phyloP scores from a whole-genome alignment of 1,140 invertebrate genomes.

The Arion vulgaris region DNA sequence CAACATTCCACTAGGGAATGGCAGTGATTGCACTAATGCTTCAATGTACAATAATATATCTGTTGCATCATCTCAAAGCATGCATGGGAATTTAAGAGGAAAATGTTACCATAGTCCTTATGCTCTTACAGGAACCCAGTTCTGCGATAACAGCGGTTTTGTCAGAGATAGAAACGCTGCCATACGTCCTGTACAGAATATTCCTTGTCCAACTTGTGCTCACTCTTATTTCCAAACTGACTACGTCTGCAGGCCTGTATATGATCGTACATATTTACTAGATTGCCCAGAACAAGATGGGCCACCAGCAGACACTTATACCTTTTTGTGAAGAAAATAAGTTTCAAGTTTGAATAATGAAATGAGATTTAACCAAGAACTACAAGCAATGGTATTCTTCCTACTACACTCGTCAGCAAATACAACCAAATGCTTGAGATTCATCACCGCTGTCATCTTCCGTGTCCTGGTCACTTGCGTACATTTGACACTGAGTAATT shows the following conservation, averaged over 20 bases:
- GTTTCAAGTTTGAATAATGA: background rate
- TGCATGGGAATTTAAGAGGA: background rate
- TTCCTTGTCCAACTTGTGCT: background rate
- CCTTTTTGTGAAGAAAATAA: slow-evolving; percentile 14
- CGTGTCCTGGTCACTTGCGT: too few species aligned
- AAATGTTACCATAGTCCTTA: background rate
- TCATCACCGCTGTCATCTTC: too few species aligned
- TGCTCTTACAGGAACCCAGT: background rate
- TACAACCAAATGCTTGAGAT: too few species aligned
- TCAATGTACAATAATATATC: background rate
- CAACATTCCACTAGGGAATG: background rate
- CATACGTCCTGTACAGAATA: background rate
- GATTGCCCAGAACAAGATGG: slow-evolving; percentile 31
- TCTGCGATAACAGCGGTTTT: background rate
- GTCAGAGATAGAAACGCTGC: background rate
- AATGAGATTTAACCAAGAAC: too few species aligned
- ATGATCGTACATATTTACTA: slow-evolving; percentile 16
- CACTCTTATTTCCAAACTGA: slow-evolving; percentile 3
- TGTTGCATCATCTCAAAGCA: background rate
- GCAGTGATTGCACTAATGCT: background rate
- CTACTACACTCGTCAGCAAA: too few species aligned
- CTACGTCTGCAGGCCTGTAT: slow-evolving; percentile 26
- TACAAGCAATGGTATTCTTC: too few species aligned
- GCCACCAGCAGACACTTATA: slow-evolving; percentile 23
- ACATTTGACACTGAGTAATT: too few species aligned